phyloP scores from a whole-genome alignment of 2,888 invertebrate genomes.

The Ophonus ardosiacus region DNA sequence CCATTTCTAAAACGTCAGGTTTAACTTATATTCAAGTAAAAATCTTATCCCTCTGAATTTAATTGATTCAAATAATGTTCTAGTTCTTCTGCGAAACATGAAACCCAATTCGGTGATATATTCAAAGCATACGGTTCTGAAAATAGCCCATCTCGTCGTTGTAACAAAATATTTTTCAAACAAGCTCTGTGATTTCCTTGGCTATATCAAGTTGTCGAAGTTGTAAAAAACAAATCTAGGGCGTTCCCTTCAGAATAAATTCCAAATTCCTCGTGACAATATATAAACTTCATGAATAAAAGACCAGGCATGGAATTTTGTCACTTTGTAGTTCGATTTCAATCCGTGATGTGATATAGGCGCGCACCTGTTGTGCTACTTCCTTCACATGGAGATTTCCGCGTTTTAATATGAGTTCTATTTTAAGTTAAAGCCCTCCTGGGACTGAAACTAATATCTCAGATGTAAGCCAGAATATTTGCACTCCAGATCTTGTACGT shows the following conservation, averaged over 20 bases:
- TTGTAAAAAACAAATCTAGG: slow-evolving; percentile 53
- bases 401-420: slow-evolving; percentile 28
- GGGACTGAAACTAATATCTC: slow-evolving; percentile 19
- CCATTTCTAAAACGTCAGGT: too few relatives aligned
- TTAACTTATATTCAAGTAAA: too few relatives aligned
- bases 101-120: neutral
- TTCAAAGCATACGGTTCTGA: slow-evolving; percentile 13
- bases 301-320: slow-evolving; percentile 44
- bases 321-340: slow-evolving; percentile 39
- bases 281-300: slow-evolving; percentile 59
- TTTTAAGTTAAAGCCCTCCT: neutral
- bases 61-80: neutral
- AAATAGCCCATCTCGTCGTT: slow-evolving; percentile 1
- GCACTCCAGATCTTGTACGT: slow-evolving; percentile 33
- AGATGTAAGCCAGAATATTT: slow-evolving; percentile 31
- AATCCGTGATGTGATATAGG: slow-evolving; percentile 39
- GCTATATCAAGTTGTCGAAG: slow-evolving; percentile 35
- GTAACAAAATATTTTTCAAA: slow-evolving; percentile 32
- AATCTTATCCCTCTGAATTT: too few relatives aligned
- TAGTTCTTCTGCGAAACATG: neutral
- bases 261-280: slow-evolving; percentile 30
- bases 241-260: slow-evolving; percentile 52
- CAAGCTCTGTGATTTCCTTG: slow-evolving; percentile 30
- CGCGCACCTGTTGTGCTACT: slow-evolving; percentile 56
- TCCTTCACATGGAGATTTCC: slow-evolving; percentile 3